Base-by-base conservation (phyloP, 2,888 invertebrate species). In the Cheilosia grossa region DNA sequence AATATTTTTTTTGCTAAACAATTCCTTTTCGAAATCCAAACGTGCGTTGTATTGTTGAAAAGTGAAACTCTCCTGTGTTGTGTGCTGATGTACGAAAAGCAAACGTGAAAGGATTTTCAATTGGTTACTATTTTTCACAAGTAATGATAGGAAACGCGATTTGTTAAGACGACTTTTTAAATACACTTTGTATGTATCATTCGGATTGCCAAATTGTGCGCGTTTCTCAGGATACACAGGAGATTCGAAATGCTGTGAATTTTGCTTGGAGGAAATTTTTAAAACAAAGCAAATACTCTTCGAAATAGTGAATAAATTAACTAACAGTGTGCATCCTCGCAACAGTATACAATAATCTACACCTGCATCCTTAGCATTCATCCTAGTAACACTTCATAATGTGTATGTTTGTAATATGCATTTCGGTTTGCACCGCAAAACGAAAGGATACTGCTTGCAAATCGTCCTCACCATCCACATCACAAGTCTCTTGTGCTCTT, bases 391-490 rank as follows among this genome's bases (percentile, higher is more conserved):
- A 64, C 58, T 75, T 79, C 78, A 82, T 70, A 85, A 89, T 89
- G 89, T 88, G 89, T 73, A 88, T 89, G 89, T 89, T 88, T 54
- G 88, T 88, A 66, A 89, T 88, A 73, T 89, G 89, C 87, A 87
- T 88, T 88, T 85, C 85, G 44, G 82, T 89, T 47, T 89, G 88
- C 80, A 88, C 88, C 69, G 88, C 89, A 86, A 89, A 88, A 86
- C 88, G 88, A 75, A 89, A 88, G 86, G 88, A 88, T 87, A 59
- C 87, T 79, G 69, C 85, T 80, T 87, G 80, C 81, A 82, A 87
- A 61, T 87, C 87, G 66, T 82, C 87, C 64, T 86, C 87, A 67
- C 77, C 87, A 74, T 74, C 87, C 66, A 67, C 87, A 75, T 83
- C 88, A 44, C 85, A 85, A 54, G 72, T 70, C 54, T 66, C 83